Conservation (phyloP, 2,797 vertebrate genomes). For the Botia almorhae region DNA sequence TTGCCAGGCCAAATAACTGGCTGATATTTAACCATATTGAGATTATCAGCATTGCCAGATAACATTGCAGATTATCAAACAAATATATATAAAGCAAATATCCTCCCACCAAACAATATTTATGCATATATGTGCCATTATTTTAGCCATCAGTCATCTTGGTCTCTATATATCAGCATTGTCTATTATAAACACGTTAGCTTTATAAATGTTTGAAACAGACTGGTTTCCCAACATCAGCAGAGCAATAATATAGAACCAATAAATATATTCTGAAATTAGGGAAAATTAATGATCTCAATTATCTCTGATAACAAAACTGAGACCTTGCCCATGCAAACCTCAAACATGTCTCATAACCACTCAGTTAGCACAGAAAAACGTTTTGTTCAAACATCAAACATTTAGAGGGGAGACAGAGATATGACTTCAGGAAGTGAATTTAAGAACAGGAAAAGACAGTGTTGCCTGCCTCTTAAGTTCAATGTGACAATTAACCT, state of each 20-base stretch:
- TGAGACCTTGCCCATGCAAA: not conserved
- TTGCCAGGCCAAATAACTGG: not conserved
- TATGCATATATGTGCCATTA: too few relatives aligned
- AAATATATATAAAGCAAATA: not conserved
- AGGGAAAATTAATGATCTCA: too few relatives aligned
- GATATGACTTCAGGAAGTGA: not conserved
- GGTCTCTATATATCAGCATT: too few relatives aligned
- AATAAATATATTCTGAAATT: not conserved
- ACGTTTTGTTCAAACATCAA: not conserved
- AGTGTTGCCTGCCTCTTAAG: not conserved
- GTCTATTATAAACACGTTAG: too few relatives aligned
- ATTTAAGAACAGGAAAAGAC: not conserved
- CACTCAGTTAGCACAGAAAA: conserved; percentile 3
- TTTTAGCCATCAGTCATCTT: too few relatives aligned
- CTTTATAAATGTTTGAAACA: not conserved
- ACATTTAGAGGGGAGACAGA: not conserved
- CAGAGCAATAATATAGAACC: not conserved
- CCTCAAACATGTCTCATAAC: not conserved
- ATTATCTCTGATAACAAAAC: not conserved
- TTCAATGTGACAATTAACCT: not conserved
- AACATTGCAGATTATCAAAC: not conserved
- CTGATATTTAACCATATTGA: not conserved
- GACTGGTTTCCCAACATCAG: not conserved
- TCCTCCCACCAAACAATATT: not conserved
- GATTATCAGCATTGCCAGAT: not conserved